Base-by-base conservation (phyloP, 2,888 invertebrate species). In the Scaptomyza flava region DNA sequence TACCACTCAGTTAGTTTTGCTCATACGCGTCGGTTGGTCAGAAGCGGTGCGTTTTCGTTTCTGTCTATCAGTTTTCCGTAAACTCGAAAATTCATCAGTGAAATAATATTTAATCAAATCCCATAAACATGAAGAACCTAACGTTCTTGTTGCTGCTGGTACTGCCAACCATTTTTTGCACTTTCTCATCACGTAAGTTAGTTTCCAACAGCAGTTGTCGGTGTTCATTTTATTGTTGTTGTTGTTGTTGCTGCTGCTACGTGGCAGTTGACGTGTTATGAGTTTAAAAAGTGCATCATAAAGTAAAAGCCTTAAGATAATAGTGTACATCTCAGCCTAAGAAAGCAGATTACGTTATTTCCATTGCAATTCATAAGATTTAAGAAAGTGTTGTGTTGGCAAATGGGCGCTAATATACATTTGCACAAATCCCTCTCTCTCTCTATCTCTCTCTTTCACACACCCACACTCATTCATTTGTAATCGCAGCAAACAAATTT, bases 121-220 rank as follows among this genome's bases (percentile, higher is more conserved):
- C 45, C 62, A 46, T 14, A 80, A 75, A 74, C 46, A 96, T 96
- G 96, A 96, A 94, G 92, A 93, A 94, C 87, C 93, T 95, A 86
- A 93, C 94, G 91, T 91, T 96, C 84, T 91, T 95, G 51, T 89
- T 94, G 71, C 90, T 96, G 60, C 89, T 96, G 87, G 94, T 95
- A 81, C 92, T 96, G 73, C 96, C 96, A 81, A 94, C 95, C 34
- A 93, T 95, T 47, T 93, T 96, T 77, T 94, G 95, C 79, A 95
- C 95, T 78, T 93, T 95, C 75, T 94, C 94, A 91, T 93, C 93
- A 92, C 95, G 96, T 96, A 94, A 96, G 95, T 31, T 7, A 30
- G 23, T 23, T 36, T 27, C 41, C 36, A 51, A 51, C 27, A 4
- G 9, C 34, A 12, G 36, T 47, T 11, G 7, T 8, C 31, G 47